phyloP scores from a whole-genome alignment of 2,888 invertebrate genomes.

The Hoplodrina ambigua region DNA sequence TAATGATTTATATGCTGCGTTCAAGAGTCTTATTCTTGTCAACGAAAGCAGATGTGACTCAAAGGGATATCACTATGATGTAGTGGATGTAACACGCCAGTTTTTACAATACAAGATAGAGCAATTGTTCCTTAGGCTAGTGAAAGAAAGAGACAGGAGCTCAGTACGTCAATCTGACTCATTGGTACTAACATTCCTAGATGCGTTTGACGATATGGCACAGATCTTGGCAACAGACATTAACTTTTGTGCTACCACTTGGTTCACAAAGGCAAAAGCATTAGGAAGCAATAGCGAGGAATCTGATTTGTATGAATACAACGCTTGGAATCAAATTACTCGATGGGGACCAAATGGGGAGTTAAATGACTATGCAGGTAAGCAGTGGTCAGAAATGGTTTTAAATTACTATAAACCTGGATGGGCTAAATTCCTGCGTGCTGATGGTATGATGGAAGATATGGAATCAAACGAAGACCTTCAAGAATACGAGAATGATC shows the following conservation, averaged over 20 bases:
- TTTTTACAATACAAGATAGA: constrained; percentile 75
- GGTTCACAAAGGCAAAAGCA: constrained; percentile 71
- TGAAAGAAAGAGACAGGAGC: constrained; percentile 73
- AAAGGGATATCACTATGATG: background rate
- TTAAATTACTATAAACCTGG: constrained; percentile 93
- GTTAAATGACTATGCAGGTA: constrained; percentile 97
- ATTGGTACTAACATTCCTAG: constrained; percentile 74
- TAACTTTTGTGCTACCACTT: constrained; percentile 71
- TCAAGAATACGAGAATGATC: background rate
- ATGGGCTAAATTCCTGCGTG: constrained; percentile 93
- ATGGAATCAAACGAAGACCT: background rate
- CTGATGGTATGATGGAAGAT: constrained; percentile 44
- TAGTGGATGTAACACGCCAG: background rate
- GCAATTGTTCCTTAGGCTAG: constrained; percentile 91
- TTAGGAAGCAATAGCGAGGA: constrained; percentile 64
- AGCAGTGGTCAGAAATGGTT: constrained; percentile 95
- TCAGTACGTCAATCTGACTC: constrained; percentile 72
- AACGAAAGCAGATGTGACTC: background rate
- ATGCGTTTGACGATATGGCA: constrained; percentile 78
- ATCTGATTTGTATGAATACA: constrained; percentile 81
- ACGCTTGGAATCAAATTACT: constrained; percentile 97
- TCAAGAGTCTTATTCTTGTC: constrained; percentile 79
- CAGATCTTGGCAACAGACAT: constrained; percentile 71
- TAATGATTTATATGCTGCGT: constrained; percentile 89
- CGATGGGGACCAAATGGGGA: constrained; percentile 98